Evolutionary conservation across 2,113 vertebrate species (phyloP), one percentile per base, ranked within the genome.

Genomic region (Seriola aureovittata): DNA sequence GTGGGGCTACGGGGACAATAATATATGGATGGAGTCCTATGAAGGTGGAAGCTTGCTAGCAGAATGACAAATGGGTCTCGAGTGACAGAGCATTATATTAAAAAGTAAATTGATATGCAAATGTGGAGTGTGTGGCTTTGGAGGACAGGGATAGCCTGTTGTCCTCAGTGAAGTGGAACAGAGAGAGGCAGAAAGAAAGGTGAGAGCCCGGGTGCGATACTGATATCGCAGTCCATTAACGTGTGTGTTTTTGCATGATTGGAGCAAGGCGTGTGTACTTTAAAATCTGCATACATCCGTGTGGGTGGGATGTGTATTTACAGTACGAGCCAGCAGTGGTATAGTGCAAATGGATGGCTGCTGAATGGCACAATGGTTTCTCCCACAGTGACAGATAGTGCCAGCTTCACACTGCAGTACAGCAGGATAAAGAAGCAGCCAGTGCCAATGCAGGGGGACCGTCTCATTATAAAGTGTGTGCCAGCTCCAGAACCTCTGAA

Each of bases 61-160:
- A 60, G 78, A 91, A 93, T 94, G 93, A 95, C 87, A 93, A 94
- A 95, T 93, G 90, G 87, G 82, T 93, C 93, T 93, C 92, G 80
- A 93, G 91, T 94, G 94, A 94, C 93, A 94, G 91, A 92, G 89
- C 92, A 92, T 95, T 94, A 93, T 93, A 94, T 93, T 91, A 93
- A 93, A 94, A 94, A 94, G 91, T 91, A 95, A 95, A 96, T 95
- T 95, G 94, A 95, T 94, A 96, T 96, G 94, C 93, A 96, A 96
- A 95, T 95, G 89, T 81, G 70, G 85, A 91, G 81, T 79, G 84
- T 90, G 91, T 90, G 85, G 89, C 91, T 93, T 91, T 90, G 81
- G 91, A 92, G 92, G 88, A 90, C 89, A 78, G 86, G 89, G 91
- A 92, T 90, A 91, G 93, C 90, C 90, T 94, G 91, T 94, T 93